Evolutionary conservation across 2,113 vertebrate genomes (phyloP).

Genomic region (Stercorarius parasiticus): DNA sequence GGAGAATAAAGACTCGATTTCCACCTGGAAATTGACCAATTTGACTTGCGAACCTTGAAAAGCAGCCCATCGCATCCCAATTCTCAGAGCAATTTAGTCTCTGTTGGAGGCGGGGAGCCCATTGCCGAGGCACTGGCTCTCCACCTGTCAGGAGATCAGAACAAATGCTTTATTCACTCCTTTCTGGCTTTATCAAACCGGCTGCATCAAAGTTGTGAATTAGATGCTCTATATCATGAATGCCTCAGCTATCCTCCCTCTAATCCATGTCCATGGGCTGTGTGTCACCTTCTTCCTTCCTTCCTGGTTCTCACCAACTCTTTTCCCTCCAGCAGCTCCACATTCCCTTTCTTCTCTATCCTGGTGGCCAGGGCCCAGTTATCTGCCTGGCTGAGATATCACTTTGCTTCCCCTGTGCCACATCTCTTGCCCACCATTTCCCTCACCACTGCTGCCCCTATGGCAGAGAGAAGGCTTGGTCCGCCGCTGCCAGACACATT

Average conservation of each 20-base stretch:
- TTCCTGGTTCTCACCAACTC: not conserved
- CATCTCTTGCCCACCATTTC: not conserved
- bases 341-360: not conserved
- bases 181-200: not conserved
- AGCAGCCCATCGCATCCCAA: constrained; percentile 28
- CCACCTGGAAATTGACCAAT: constrained; percentile 67
- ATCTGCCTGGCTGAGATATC: not conserved
- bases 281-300: not conserved
- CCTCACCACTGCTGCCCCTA: not conserved
- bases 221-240: not conserved
- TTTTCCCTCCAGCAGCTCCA: not conserved
- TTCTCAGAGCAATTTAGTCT: constrained; percentile 63
- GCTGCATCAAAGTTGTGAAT: constrained; percentile 12
- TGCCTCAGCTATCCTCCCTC: not conserved
- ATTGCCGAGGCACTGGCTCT: not conserved
- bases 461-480: not conserved
- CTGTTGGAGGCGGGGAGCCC: constrained; percentile 35
- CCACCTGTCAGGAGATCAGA: constrained; percentile 13
- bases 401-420: not conserved
- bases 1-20: constrained; percentile 68
- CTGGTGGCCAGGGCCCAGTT: not conserved
- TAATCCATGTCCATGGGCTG: not conserved
- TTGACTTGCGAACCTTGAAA: constrained; percentile 56
- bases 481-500: not conserved
- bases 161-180: not conserved